Percentiles rank a stretch among this genome's conserved stretches.
These are phyloP conservation scores for Andrena minutula DNA, from an alignment of 2,888 invertebrate species.

Conservation along the genomic window DNA sequence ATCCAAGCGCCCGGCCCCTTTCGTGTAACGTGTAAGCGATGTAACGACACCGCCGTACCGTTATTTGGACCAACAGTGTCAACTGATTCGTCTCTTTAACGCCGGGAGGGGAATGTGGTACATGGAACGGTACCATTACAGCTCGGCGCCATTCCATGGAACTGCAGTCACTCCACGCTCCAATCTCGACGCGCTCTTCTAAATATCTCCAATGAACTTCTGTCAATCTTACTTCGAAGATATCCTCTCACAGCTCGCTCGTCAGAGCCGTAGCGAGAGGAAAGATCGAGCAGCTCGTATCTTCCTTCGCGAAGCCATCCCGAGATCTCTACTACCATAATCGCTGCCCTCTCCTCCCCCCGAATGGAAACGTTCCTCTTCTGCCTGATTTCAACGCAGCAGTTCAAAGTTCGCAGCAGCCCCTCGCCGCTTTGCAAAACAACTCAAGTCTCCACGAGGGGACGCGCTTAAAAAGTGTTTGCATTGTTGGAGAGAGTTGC, in stretches of 20 bases:
- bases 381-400: neutral
- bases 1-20: neutral
- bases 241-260: neutral
- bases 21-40: constrained; percentile 16
- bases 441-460: neutral
- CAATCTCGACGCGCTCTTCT: neutral
- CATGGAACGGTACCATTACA: constrained; percentile 72
- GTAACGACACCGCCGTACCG: constrained; percentile 59
- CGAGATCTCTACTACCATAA: neutral
- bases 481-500: constrained; percentile 17
- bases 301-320: too few species aligned
- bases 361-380: neutral
- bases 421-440: neutral
- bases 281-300: neutral
- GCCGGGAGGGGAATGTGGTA: constrained; percentile 68
- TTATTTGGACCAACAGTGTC: constrained; percentile 68
- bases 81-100: constrained; percentile 63
- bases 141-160: constrained; percentile 27
- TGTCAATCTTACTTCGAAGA: neutral
- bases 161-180: neutral
- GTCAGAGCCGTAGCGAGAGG: neutral
- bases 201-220: neutral
- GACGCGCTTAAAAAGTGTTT: neutral
- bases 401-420: neutral
- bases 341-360: neutral